Percentiles rank a stretch among this genome's conserved stretches.
Evolutionary conservation across 1,140 invertebrate genomes (phyloP).

Genomic region (Zaprionus lachaisei): DNA sequence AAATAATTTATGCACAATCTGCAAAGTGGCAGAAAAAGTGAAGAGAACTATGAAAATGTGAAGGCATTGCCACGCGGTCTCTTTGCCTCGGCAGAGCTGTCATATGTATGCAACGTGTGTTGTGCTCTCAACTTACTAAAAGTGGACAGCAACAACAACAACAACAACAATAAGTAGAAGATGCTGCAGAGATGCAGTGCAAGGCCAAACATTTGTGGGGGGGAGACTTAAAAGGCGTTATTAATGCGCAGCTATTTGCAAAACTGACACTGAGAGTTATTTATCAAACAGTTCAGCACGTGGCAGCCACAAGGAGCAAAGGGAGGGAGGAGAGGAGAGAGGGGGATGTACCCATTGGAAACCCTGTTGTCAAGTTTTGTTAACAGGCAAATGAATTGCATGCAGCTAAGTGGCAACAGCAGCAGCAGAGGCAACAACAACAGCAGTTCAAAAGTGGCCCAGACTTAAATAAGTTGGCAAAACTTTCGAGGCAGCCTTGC

Average conservation of each 20-base stretch:
- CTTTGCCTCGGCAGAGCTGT: background rate
- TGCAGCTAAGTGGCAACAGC: slow-evolving; percentile 59
- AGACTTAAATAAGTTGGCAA: slow-evolving; percentile 61
- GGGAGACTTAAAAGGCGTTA: slow-evolving; percentile 64
- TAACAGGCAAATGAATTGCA: slow-evolving; percentile 70
- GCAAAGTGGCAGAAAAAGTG: background rate
- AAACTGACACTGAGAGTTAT: slow-evolving; percentile 70
- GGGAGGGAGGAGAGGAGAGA: background rate
- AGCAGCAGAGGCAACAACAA: background rate
- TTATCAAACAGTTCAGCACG: slow-evolving; percentile 60
- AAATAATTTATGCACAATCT: slow-evolving; percentile 1
- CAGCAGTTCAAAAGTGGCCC: slow-evolving; percentile 23
- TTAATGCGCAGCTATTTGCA: slow-evolving; percentile 71
- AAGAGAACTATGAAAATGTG: background rate
- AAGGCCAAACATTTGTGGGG: slow-evolving; percentile 10
- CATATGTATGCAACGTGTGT: background rate
- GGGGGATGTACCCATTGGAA: slow-evolving; percentile 2
- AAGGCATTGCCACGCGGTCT: background rate
- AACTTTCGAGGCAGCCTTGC: slow-evolving; percentile 35
- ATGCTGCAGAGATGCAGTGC: background rate
- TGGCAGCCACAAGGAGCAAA: slow-evolving; percentile 18
- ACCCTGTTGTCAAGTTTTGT: slow-evolving; percentile 52
- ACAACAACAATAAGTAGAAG: background rate
- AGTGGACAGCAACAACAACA: background rate
- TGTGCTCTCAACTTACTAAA: slow-evolving; percentile 11